Conservation (phyloP, 2,888 invertebrate genomes). For the Drosophila meridiana region DNA sequence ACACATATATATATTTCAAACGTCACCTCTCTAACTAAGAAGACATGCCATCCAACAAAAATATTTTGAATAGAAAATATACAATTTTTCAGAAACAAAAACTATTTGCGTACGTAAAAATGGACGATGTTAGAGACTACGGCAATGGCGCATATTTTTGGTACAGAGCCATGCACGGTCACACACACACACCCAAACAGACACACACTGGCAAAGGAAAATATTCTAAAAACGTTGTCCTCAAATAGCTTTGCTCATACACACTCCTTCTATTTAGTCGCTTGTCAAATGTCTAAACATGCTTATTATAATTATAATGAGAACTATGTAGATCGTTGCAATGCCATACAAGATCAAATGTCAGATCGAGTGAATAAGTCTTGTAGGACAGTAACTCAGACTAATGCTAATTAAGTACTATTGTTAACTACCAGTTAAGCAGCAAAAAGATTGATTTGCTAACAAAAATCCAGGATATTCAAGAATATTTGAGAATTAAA, state of each 20-base stretch:
- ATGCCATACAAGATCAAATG: constrained; percentile 38
- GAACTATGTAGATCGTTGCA: constrained; percentile 25
- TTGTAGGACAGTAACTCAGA: neutral
- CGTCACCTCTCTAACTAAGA: constrained; percentile 57
- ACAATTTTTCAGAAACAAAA: constrained; percentile 69
- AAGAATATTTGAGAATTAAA: neutral
- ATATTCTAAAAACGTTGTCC: constrained; percentile 64
- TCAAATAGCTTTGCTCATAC: constrained; percentile 58
- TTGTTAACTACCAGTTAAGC: too few relatives aligned
- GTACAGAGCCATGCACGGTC: constrained; percentile 64
- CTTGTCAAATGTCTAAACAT: constrained; percentile 58
- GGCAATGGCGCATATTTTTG: constrained; percentile 68
- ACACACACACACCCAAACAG: constrained; percentile 26
- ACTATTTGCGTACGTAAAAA: constrained; percentile 71
- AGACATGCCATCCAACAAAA: constrained; percentile 64
- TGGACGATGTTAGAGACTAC: constrained; percentile 68
- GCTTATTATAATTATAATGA: constrained; percentile 59
- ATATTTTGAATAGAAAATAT: constrained; percentile 59
- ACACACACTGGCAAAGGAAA: constrained; percentile 44
- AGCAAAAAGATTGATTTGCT: neutral
- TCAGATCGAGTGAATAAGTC: constrained; percentile 7
- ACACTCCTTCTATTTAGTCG: constrained; percentile 60
- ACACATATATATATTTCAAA: constrained; percentile 52
- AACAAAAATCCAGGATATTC: constrained; percentile 1
- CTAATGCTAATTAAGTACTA: neutral